Base-by-base conservation (phyloP, 2,797 vertebrate species). In the Pempheris klunzingeri region DNA sequence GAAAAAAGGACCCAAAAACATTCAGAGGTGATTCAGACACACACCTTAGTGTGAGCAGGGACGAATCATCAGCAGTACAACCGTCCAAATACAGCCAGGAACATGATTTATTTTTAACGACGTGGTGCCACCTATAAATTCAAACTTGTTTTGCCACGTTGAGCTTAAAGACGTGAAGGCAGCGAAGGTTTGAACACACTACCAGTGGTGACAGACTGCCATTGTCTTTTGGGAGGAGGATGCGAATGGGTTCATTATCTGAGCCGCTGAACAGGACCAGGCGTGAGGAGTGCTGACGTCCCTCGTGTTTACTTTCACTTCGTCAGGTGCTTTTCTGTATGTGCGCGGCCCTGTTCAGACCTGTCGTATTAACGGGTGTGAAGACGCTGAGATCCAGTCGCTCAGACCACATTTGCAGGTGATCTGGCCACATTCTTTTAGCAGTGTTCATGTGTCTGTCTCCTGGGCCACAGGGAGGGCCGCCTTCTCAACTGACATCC, bases 151-250 rank as follows among this genome's bases (percentile, higher is more conserved):
- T 47, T 9, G 4, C 20, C 44, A n/a, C n/a, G 44, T 47, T 47
- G 15, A 44, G 15, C 30, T 4, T 32, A 32, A 32, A 32, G 30
- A 32, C 28, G 41, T 54, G 26, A 41, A 57, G 12, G n/a, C 46
- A 34, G 11, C 15, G 26, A 1, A 39, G 28, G 52, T 38, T 32
- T 34, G 26, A 47, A 60, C 18, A 20, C 20, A 18, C 59, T 22
- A 47, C n/a, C 34, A 13, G 8, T 9, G 53, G 13, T 11, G n/a
- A 58, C 12, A 39, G 14, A 11, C 6, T 43, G 18, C 67, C 43
- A 74, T 80, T 80, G 36, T 62, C 64, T 77, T 77, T 20, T 15
- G 38, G 61, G 80, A 80, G 43, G 52, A 54, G 41, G 44, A 5
- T 8, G 41, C 46, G 11, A 59, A 43, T 17, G 10, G 2, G 3